These are phyloP conservation scores for Myotis davidii DNA, from an alignment of 2,113 vertebrate genomes.

Conservation along the genomic window DNA sequence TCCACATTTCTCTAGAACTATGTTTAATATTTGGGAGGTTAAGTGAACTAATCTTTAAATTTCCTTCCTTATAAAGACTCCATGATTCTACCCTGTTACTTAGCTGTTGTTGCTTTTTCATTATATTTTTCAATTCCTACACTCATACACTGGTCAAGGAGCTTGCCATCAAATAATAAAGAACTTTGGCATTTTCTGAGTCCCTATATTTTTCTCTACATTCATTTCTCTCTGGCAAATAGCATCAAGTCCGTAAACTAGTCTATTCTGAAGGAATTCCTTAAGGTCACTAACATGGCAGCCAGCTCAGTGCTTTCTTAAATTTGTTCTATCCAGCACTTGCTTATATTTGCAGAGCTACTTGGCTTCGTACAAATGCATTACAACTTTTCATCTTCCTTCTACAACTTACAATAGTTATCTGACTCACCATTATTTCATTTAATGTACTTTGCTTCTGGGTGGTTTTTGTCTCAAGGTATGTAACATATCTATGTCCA, in stretches of 20 bases:
- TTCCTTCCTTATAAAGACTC: not conserved
- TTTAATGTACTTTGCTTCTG: conserved; percentile 10
- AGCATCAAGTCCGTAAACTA: conserved; percentile 9
- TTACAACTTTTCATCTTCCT: conserved; percentile 12
- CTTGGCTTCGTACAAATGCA: not conserved
- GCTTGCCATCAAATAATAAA: not conserved
- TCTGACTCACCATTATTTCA: conserved; percentile 38
- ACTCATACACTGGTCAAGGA: not conserved
- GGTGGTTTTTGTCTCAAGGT: not conserved
- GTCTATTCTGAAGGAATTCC: conserved; percentile 14
- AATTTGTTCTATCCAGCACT: conserved; percentile 22
- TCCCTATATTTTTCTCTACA: not conserved
- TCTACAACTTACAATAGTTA: not conserved
- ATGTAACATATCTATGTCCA: conserved; percentile 22
- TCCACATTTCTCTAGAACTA: not conserved
- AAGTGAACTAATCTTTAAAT: not conserved
- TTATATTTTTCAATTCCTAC: not conserved
- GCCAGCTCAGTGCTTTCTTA: not conserved
- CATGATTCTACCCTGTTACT: not conserved
- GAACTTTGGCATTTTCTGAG: conserved; percentile 55
- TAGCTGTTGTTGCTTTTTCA: not conserved
- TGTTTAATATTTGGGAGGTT: not conserved
- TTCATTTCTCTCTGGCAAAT: conserved; percentile 58
- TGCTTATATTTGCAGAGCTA: not conserved
- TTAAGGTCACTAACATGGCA: conserved; percentile 43